Evolutionary conservation across 2,888 invertebrate species (phyloP).

Genomic region (Orchestes rusci): DNA sequence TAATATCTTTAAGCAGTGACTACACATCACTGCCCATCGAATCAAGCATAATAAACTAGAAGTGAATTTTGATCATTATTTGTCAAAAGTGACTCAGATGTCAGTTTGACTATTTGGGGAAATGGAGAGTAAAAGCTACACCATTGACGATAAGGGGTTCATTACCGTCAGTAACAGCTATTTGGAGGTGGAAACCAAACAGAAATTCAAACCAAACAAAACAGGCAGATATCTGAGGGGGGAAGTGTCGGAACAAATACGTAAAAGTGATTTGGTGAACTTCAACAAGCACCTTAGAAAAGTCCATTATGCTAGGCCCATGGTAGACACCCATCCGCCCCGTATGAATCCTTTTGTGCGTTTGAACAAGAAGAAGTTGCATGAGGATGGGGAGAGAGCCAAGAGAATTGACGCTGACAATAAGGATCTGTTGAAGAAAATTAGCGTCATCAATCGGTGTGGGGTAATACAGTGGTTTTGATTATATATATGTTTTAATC

Average conservation of each 20-base stretch:
- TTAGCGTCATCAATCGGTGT: slow-evolving; percentile 52
- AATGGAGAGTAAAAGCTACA: too few species aligned
- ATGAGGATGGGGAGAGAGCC: slow-evolving; percentile 41
- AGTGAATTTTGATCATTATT: too few species aligned
- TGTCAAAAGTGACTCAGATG: too few species aligned
- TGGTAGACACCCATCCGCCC: slow-evolving; percentile 50
- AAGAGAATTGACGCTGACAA: slow-evolving; percentile 48
- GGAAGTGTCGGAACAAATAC: slow-evolving; percentile 24
- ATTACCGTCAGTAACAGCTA: too few species aligned
- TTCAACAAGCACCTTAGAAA: slow-evolving; percentile 34
- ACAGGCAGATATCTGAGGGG: slow-evolving; percentile 35
- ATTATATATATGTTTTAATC: too few species aligned
- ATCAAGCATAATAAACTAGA: too few species aligned
- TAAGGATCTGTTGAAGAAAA: slow-evolving; percentile 51
- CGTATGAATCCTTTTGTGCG: slow-evolving; percentile 49
- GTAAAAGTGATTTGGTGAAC: slow-evolving; percentile 28
- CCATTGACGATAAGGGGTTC: too few species aligned
- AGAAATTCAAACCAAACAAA: slow-evolving; percentile 29
- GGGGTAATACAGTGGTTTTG: slow-evolving; percentile 15
- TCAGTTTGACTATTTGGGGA: too few species aligned
- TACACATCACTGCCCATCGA: too few species aligned
- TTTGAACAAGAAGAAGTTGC: slow-evolving; percentile 44
- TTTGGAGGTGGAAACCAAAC: too few species aligned
- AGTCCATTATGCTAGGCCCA: slow-evolving; percentile 29
- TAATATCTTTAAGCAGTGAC: too few species aligned